These are phyloP conservation scores for Thaumatotibia leucotreta DNA, from an alignment of 1,140 invertebrate genomes.

Conservation along the genomic window DNA sequence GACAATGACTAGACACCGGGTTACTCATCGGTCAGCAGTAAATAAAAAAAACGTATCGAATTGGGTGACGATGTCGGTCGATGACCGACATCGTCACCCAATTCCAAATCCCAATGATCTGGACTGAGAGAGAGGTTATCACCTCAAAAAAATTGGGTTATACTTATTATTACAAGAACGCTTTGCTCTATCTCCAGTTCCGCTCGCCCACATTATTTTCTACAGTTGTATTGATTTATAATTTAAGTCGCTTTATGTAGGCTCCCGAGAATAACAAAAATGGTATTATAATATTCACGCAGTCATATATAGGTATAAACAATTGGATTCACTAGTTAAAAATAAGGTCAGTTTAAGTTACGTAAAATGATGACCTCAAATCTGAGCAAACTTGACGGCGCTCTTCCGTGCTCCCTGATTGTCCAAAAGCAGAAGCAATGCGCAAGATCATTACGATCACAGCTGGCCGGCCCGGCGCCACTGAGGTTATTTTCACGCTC, in stretches of 20 bases:
- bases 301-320: too few species aligned
- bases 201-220: not conserved
- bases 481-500: constrained; percentile 2
- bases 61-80: not conserved
- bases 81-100: too few species aligned
- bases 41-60: not conserved
- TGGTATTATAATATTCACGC: too few species aligned
- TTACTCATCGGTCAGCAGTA: not conserved
- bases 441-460: constrained; percentile 1
- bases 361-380: not conserved
- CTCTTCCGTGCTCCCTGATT: not conserved
- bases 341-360: too few species aligned
- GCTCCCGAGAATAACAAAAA: too few species aligned
- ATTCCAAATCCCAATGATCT: too few species aligned
- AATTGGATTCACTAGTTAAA: too few species aligned
- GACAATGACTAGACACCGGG: not conserved
- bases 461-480: not conserved
- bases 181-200: not conserved
- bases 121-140: not conserved
- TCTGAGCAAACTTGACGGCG: not conserved
- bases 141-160: not conserved
- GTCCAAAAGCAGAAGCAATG: constrained; percentile 1
- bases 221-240: too few species aligned
- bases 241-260: too few species aligned
- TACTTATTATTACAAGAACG: not conserved